Conservation (phyloP, 2,888 invertebrate genomes). For the Atrina japonica region DNA sequence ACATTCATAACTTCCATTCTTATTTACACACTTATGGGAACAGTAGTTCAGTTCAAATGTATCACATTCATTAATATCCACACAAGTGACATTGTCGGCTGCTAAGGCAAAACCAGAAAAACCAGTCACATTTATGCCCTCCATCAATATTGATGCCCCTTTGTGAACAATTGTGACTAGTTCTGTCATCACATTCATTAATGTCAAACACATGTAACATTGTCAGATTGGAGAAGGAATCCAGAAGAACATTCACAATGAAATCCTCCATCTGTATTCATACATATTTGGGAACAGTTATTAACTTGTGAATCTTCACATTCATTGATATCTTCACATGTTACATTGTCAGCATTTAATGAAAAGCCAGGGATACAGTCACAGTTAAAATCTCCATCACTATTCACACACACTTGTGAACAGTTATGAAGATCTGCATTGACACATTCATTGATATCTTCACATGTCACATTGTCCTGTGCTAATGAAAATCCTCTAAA, state of each 20-base stretch:
- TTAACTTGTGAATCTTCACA: conserved; percentile 2
- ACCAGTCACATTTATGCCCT: conserved; percentile 10
- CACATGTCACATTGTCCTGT: conserved; percentile 6
- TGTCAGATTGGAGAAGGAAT: not conserved
- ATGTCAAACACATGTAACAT: conserved; percentile 10
- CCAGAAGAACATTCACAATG: conserved; percentile 24
- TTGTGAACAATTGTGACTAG: conserved; percentile 22
- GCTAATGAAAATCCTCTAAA: conserved; percentile 3
- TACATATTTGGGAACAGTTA: conserved; percentile 21
- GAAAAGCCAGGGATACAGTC: conserved; percentile 18
- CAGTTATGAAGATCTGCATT: conserved; percentile 7
- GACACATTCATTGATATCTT: conserved; percentile 26
- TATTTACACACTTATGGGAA: no score
- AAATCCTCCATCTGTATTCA: conserved; percentile 22
- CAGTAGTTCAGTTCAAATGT: no score
- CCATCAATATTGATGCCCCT: conserved; percentile 3
- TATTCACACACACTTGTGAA: conserved; percentile 27
- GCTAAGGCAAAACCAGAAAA: conserved; percentile 1
- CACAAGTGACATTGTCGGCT: conserved; percentile 4
- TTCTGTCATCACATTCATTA: conserved; percentile 8
- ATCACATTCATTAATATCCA: conserved; percentile 9
- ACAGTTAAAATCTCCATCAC: conserved; percentile 13
- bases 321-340: conserved; percentile 22
- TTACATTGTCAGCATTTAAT: not conserved
- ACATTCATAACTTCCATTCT: no score